Conservation (phyloP, 2,888 invertebrate genomes). For the Invenusta paracnida region DNA sequence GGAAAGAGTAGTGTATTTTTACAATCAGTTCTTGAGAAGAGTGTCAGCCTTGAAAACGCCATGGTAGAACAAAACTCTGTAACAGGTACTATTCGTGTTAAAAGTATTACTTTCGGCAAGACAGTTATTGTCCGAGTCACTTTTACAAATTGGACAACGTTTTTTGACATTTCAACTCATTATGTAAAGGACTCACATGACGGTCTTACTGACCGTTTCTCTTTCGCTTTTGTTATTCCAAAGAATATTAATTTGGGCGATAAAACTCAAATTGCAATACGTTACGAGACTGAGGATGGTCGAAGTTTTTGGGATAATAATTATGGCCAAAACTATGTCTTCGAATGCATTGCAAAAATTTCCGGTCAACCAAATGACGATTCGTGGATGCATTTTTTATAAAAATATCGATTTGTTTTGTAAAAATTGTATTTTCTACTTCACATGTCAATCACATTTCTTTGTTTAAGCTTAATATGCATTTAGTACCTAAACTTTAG, state of each 20-base stretch:
- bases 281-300: slow-evolving; percentile 49
- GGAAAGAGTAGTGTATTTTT: slow-evolving; percentile 71
- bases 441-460: too few relatives aligned
- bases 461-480: too few relatives aligned
- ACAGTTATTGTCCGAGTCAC: slow-evolving; percentile 80
- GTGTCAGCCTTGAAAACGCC: slow-evolving; percentile 81
- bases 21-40: slow-evolving; percentile 71
- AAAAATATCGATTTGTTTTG: too few relatives aligned
- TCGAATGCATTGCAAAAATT: slow-evolving; percentile 49
- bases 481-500: too few relatives aligned
- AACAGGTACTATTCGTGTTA: slow-evolving; percentile 71
- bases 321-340: slow-evolving; percentile 52
- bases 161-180: slow-evolving; percentile 74
- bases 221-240: slow-evolving; percentile 64
- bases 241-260: slow-evolving; percentile 46
- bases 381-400: slow-evolving; percentile 20
- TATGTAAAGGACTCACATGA: slow-evolving; percentile 76
- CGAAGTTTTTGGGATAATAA: slow-evolving; percentile 56
- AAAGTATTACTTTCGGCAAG: slow-evolving; percentile 85
- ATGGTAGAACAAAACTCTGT: slow-evolving; percentile 60
- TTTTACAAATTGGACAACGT: slow-evolving; percentile 78
- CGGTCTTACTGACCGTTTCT: slow-evolving; percentile 83
- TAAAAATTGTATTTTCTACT: too few relatives aligned
- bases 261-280: slow-evolving; percentile 13
- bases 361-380: neutral